A percentile compares a stretch with the other conserved stretches of the same genome.
Evolutionary conservation across 92 coral and sea anemone species (phyloP).

Genomic region (Anthopleura xanthogrammica): DNA sequence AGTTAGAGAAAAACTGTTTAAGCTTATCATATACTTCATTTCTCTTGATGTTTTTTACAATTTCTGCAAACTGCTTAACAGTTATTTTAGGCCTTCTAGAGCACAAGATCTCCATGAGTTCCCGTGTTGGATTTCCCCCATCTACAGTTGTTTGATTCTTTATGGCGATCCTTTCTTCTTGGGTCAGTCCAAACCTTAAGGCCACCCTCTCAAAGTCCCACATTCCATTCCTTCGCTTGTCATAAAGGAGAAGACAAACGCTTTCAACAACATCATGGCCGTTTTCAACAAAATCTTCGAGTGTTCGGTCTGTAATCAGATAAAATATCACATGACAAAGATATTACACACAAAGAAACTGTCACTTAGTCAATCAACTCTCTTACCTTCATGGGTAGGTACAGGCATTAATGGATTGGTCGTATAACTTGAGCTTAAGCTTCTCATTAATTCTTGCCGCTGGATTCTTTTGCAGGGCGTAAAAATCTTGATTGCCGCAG

Average conservation of each 20-base stretch:
- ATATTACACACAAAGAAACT: neutral
- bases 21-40: conserved; percentile 26
- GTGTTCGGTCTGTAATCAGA: conserved; percentile 13
- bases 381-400: neutral
- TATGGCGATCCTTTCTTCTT: neutral
- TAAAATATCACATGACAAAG: neutral
- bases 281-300: conserved; percentile 17
- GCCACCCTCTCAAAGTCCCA: conserved; percentile 42
- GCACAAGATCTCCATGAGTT: conserved; percentile 9
- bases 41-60: conserved; percentile 14
- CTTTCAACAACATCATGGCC: conserved; percentile 19
- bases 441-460: neutral
- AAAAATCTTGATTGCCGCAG: neutral
- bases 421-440: conserved; percentile 2
- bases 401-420: neutral
- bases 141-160: neutral
- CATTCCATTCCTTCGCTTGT: neutral
- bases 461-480: neutral
- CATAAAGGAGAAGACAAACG: conserved; percentile 16
- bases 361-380: neutral
- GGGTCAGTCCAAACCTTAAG: neutral
- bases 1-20: neutral
- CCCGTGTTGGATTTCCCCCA: conserved; percentile 8
- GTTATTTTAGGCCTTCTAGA: conserved; percentile 17
- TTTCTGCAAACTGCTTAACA: conserved; percentile 16